A percentile compares a stretch with the other conserved stretches of the same genome.
phyloP scores from a whole-genome alignment of 1,140 invertebrate genomes.

The Drosophila sp. region DNA sequence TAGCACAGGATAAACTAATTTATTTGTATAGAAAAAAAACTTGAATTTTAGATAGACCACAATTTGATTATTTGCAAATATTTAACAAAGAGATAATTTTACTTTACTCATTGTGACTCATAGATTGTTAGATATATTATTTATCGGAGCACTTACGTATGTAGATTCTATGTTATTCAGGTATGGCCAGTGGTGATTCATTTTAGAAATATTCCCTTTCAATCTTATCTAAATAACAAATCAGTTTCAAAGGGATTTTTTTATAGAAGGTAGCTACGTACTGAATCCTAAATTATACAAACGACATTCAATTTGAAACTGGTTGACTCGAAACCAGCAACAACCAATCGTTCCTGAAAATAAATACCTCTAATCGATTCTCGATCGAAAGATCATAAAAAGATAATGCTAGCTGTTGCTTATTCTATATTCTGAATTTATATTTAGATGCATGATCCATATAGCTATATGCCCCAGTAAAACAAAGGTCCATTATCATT shows the following conservation, averaged over 20 bases:
- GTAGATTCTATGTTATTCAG: background rate
- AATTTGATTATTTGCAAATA: background rate
- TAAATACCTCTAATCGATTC: too few relatives aligned
- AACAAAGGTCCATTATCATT: background rate
- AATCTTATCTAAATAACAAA: constrained; percentile 17
- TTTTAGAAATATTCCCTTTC: background rate
- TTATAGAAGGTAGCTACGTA: background rate
- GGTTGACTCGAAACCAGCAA: background rate
- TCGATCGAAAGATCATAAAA: background rate
- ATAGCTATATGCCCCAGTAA: background rate
- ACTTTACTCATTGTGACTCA: background rate
- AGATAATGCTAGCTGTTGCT: background rate
- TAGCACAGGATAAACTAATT: background rate
- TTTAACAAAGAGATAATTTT: background rate
- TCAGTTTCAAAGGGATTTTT: background rate
- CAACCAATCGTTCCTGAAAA: too few relatives aligned
- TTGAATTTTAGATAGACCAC: too few relatives aligned
- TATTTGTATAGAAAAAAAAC: background rate
- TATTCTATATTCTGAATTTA: background rate
- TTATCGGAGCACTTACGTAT: constrained; percentile 4
- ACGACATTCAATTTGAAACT: background rate
- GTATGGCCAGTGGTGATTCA: constrained; percentile 1
- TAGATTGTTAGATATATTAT: constrained; percentile 12
- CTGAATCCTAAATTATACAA: constrained; percentile 1
- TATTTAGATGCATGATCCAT: background rate